Percentiles rank a stretch among this genome's conserved stretches.
phyloP scores from a whole-genome alignment of 2,888 invertebrate genomes.

The Xylocampa areola region DNA sequence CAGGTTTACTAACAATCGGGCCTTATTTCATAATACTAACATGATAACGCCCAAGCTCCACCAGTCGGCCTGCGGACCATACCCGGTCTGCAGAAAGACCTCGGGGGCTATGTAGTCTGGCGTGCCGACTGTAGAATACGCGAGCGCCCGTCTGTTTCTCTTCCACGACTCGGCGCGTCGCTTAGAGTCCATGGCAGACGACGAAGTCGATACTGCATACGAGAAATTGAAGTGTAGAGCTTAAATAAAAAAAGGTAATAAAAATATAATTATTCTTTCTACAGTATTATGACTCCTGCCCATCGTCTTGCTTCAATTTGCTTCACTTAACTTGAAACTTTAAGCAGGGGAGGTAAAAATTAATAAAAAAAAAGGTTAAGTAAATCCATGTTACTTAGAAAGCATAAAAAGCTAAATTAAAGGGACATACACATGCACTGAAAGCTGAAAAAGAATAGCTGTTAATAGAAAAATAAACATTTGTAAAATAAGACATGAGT shows the following conservation, averaged over 20 bases:
- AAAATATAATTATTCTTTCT: conserved; percentile 39
- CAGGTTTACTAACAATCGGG: too few species aligned
- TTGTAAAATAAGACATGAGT: too few species aligned
- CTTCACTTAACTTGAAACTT: too few species aligned
- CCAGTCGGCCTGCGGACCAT: conserved; percentile 99
- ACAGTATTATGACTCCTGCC: conserved; percentile 9
- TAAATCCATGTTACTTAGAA: too few species aligned
- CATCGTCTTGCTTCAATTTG: conserved; percentile 9
- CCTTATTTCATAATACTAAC: too few species aligned
- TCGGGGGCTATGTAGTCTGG: conserved; percentile 99
- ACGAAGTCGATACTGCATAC: conserved; percentile 82
- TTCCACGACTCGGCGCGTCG: conserved; percentile 99
- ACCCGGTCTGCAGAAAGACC: conserved; percentile 99
- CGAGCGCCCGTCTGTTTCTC: conserved; percentile 97
- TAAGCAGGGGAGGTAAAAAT: too few species aligned
- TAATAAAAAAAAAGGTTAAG: too few species aligned
- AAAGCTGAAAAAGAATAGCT: too few species aligned
- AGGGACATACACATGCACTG: too few species aligned
- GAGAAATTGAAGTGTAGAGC: conserved; percentile 49
- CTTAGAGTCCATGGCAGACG: conserved; percentile 97
- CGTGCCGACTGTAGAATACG: conserved; percentile 98
- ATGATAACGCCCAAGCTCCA: conserved; percentile 99
- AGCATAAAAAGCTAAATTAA: too few species aligned
- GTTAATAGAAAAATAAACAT: too few species aligned
- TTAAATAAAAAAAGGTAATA: conserved; percentile 49